phyloP scores from a whole-genome alignment of 2,888 invertebrate species.

The Pachymerium ferrugineum region DNA sequence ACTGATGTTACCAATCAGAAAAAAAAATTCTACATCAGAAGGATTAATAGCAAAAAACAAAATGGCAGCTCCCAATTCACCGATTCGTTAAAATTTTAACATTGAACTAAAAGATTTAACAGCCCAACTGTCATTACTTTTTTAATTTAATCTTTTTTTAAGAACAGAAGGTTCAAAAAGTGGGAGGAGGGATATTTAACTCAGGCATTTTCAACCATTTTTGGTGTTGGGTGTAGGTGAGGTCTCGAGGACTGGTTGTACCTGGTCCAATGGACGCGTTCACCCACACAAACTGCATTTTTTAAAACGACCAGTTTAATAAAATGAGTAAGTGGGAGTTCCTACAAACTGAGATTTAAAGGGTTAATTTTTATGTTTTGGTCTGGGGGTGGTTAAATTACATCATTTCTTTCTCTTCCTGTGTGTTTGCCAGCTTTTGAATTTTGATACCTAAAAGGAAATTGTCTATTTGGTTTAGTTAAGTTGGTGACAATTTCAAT shows the following conservation, averaged over 20 bases:
- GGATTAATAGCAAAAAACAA: too few species aligned
- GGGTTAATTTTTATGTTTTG: not conserved
- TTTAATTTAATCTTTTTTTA: too few species aligned
- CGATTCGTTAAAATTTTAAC: too few species aligned
- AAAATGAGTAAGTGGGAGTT: not conserved
- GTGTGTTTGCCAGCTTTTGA: too few species aligned
- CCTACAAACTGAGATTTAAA: too few species aligned
- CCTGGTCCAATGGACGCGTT: not conserved
- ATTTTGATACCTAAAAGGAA: not conserved
- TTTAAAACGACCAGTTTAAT: not conserved
- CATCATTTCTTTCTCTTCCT: too few species aligned
- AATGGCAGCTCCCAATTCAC: too few species aligned
- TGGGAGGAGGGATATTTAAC: not conserved
- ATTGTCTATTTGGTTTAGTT: not conserved
- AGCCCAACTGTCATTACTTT: too few species aligned
- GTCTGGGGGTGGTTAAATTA: too few species aligned
- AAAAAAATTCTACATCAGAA: too few species aligned
- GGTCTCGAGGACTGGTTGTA: not conserved
- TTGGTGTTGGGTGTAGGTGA: not conserved
- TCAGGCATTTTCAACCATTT: not conserved
- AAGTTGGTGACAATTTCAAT: not conserved
- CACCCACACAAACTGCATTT: not conserved
- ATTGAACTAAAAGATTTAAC: too few species aligned
- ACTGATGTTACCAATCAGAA: too few species aligned
- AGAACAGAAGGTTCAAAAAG: not conserved